A percentile compares a stretch with the other conserved stretches of the same genome.
phyloP scores from a whole-genome alignment of 2,888 invertebrate species.

The Machimus rusticus region DNA sequence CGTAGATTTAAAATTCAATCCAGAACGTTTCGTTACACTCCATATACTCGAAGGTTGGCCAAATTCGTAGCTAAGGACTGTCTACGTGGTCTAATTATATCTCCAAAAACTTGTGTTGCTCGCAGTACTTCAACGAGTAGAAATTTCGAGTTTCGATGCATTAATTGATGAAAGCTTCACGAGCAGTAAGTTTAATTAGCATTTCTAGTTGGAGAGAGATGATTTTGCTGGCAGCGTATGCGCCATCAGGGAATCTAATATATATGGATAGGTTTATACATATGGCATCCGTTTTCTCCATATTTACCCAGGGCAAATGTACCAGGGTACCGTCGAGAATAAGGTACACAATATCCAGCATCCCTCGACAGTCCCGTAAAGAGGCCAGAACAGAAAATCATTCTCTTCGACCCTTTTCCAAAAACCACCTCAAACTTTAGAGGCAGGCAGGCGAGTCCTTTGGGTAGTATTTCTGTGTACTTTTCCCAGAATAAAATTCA shows the following conservation, averaged over 20 bases:
- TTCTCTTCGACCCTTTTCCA: constrained; percentile 41
- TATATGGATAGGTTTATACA: not conserved
- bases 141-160: not conserved
- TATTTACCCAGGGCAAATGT: not conserved
- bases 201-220: constrained; percentile 17
- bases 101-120: not conserved
- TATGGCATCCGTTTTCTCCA: not conserved
- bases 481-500: constrained; percentile 36
- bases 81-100: not conserved
- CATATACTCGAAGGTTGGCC: not conserved
- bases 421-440: constrained; percentile 38
- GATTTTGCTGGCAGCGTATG: not conserved
- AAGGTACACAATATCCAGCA: constrained; percentile 16
- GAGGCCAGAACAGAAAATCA: constrained; percentile 39
- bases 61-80: not conserved
- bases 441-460: constrained; percentile 21
- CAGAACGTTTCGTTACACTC: not conserved
- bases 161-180: constrained; percentile 4
- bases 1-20: not conserved
- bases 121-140: not conserved
- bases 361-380: constrained; percentile 13
- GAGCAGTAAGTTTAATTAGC: constrained; percentile 35
- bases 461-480: constrained; percentile 38
- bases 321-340: not conserved
- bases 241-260: not conserved